These are phyloP conservation scores for Myotis vivesi DNA, from an alignment of 2,797 vertebrate genomes.

Conservation along the genomic window DNA sequence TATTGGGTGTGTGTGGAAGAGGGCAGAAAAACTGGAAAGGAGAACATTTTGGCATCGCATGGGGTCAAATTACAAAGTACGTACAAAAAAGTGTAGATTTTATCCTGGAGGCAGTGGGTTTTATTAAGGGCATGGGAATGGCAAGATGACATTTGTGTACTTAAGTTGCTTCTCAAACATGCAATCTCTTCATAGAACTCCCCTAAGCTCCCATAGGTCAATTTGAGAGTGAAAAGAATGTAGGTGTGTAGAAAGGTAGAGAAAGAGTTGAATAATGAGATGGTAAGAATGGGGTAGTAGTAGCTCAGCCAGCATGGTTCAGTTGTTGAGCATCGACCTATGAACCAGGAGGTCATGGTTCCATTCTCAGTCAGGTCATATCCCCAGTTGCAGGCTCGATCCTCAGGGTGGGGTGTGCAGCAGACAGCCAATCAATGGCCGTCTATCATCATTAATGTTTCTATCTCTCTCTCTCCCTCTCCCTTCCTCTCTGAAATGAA, in stretches of 20 bases:
- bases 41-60: not conserved
- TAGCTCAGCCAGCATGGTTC: too few species aligned
- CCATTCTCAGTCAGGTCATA: too few species aligned
- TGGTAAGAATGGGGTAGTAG: not conserved
- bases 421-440: too few species aligned
- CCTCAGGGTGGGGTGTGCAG: too few species aligned
- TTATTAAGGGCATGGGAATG: not conserved
- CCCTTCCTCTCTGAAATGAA: too few species aligned
- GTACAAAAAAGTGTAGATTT: not conserved
- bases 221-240: not conserved
- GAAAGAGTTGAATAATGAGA: not conserved
- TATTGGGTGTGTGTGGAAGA: not conserved
- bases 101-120: not conserved
- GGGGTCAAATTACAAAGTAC: not conserved
- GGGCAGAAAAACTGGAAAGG: not conserved
- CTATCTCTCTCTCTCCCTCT: too few species aligned
- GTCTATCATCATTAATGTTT: too few species aligned
- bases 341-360: too few species aligned
- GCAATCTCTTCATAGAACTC: not conserved
- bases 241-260: not conserved
- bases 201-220: not conserved
- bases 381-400: too few species aligned
- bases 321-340: too few species aligned
- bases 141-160: not conserved
- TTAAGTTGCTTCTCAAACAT: not conserved